phyloP scores from a whole-genome alignment of 1,140 invertebrate species.

The silkworm (Bombyx mori) region DNA sequence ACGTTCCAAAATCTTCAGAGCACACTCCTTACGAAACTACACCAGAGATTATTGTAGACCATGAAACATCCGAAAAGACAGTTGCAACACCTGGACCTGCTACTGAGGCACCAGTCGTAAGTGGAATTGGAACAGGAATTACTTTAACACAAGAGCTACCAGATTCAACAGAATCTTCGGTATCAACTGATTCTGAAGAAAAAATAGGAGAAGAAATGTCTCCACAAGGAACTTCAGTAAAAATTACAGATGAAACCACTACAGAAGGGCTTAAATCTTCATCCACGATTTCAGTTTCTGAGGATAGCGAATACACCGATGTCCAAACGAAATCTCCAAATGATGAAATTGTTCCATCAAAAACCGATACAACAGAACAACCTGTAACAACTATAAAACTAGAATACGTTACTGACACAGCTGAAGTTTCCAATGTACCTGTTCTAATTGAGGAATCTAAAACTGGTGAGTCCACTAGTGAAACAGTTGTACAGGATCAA shows the following conservation, averaged over 20 bases:
- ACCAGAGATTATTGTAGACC: neutral
- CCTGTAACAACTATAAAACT: neutral
- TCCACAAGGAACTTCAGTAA: neutral
- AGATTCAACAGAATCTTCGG: too few relatives aligned
- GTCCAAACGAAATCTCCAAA: neutral
- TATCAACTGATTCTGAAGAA: too few relatives aligned
- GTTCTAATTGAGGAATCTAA: neutral
- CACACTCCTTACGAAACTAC: constrained; percentile 1
- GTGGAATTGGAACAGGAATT: too few relatives aligned
- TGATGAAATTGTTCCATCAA: neutral
- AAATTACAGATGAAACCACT: neutral
- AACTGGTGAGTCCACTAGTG: neutral
- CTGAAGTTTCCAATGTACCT: neutral
- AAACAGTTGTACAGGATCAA: neutral
- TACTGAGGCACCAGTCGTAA: neutral
- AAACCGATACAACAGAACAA: neutral
- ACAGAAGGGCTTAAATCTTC: neutral
- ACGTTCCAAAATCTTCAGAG: neutral
- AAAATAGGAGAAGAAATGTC: neutral
- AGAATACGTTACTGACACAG: neutral
- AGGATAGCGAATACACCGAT: neutral
- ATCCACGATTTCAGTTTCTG: too few relatives aligned
- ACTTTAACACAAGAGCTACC: neutral
- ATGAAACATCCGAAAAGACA: neutral
- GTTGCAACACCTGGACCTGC: neutral